A percentile compares a stretch with the other conserved stretches of the same genome.
Evolutionary conservation across 2,888 invertebrate genomes (phyloP).

Genomic region (Ischnura elegans): DNA sequence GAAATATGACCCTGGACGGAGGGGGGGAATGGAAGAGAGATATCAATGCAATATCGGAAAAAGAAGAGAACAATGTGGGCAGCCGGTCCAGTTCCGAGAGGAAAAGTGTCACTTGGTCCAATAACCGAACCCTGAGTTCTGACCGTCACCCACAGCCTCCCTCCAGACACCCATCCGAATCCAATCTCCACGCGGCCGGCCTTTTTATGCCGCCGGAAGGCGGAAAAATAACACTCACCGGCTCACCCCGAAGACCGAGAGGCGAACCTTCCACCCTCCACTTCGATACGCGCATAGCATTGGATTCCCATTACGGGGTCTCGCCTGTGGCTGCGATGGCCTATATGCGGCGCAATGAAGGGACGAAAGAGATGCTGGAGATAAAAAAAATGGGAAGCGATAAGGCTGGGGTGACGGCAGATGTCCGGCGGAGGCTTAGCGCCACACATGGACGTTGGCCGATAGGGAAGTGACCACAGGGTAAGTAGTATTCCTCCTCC

Average conservation of each 20-base stretch:
- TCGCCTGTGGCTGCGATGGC: constrained; percentile 9
- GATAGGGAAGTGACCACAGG: background rate
- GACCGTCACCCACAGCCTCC: background rate
- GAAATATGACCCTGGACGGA: background rate
- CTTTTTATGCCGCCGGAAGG: background rate
- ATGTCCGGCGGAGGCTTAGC: constrained; percentile 34
- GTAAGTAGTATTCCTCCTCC: background rate
- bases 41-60: background rate
- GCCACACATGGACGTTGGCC: background rate
- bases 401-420: constrained; percentile 32
- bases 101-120: background rate
- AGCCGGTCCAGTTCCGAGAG: background rate
- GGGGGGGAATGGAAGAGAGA: background rate
- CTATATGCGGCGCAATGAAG: background rate
- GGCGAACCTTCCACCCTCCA: background rate
- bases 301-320: constrained; percentile 18
- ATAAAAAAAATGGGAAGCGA: constrained; percentile 23
- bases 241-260: background rate
- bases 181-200: background rate
- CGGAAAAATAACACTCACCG: constrained; percentile 22
- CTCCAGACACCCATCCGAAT: constrained; percentile 14
- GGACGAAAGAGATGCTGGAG: background rate
- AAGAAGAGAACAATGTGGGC: constrained; percentile 1
- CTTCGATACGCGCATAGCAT: constrained; percentile 29
- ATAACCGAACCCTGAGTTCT: background rate